Evolutionary conservation across 2,113 vertebrate species (phyloP).

Genomic region (Proterorhinus semilunaris): DNA sequence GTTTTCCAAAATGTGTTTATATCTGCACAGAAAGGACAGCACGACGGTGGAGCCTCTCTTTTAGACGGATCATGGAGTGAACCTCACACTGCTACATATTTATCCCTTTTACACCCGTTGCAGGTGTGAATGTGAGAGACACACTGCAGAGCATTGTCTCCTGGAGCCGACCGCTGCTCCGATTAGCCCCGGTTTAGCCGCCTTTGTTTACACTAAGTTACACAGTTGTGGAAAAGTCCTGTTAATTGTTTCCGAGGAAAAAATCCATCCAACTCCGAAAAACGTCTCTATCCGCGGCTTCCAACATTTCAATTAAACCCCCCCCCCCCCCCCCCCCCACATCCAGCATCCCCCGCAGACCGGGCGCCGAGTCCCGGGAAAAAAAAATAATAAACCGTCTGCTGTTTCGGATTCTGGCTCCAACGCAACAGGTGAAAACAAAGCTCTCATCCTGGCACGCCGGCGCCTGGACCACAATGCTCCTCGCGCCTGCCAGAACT

Average conservation of each 20-base stretch:
- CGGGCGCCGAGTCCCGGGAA: not conserved
- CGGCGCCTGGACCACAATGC: not conserved
- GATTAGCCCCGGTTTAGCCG: not conserved
- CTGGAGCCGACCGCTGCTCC: no score
- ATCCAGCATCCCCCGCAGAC: not conserved
- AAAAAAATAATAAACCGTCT: not conserved
- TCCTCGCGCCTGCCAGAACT: not conserved
- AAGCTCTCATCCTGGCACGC: not conserved
- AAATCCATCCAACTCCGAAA: not conserved
- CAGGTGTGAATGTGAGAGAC: no score
- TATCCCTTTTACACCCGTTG: no score
- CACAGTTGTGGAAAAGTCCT: not conserved
- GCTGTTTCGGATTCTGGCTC: not conserved
- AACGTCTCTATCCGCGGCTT: not conserved
- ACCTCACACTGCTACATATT: no score
- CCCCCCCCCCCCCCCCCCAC: not conserved
- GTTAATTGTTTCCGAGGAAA: not conserved
- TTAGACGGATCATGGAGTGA: no score
- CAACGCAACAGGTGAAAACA: not conserved
- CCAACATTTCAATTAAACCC: constrained; percentile 9
- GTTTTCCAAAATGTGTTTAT: no score
- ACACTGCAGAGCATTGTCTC: no score
- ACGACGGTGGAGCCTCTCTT: no score
- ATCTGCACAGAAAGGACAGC: no score
- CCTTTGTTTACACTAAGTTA: not conserved